phyloP scores from a whole-genome alignment of 2,888 invertebrate genomes.

The Tiliacea aurago region DNA sequence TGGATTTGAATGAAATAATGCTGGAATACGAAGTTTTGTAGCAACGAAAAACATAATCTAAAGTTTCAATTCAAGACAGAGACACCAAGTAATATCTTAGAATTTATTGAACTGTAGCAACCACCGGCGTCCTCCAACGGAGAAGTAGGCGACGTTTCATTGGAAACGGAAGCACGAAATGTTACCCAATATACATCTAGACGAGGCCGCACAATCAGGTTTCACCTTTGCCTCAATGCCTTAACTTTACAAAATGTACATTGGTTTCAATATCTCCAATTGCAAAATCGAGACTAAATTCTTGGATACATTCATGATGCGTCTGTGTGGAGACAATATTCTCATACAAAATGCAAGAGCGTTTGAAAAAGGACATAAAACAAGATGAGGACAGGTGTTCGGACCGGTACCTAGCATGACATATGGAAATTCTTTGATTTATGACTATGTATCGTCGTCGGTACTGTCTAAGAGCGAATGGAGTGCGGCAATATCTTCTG shows the following conservation, averaged over 20 bases:
- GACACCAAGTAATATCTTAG: conserved; percentile 18
- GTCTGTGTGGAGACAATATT: conserved; percentile 25
- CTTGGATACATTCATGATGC: conserved; percentile 59
- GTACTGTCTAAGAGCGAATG: conserved; percentile 49
- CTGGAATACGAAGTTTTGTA: conserved; percentile 18
- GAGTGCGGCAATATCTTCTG: conserved; percentile 45
- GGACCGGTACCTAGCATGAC: conserved; percentile 52
- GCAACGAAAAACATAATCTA: conserved; percentile 10
- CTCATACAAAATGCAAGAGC: conserved; percentile 49
- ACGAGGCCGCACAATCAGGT: conserved; percentile 81
- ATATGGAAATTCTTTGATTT: conserved; percentile 67
- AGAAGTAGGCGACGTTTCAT: conserved; percentile 68
- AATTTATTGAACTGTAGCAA: conserved; percentile 45
- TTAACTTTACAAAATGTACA: conserved; percentile 68
- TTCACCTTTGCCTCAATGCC: conserved; percentile 85
- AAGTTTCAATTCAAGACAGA: conserved; percentile 14
- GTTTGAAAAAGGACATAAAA: conserved; percentile 54
- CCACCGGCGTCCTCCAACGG: conserved; percentile 51
- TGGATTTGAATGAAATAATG: conserved; percentile 26
- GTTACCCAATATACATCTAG: conserved; percentile 80
- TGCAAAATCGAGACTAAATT: conserved; percentile 67
- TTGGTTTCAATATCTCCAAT: conserved; percentile 69
- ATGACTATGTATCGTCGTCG: conserved; percentile 53
- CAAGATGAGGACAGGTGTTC: conserved; percentile 66
- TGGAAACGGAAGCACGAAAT: conserved; percentile 84